phyloP scores from a whole-genome alignment of 2,888 invertebrate genomes.

The Cheilosia soror region DNA sequence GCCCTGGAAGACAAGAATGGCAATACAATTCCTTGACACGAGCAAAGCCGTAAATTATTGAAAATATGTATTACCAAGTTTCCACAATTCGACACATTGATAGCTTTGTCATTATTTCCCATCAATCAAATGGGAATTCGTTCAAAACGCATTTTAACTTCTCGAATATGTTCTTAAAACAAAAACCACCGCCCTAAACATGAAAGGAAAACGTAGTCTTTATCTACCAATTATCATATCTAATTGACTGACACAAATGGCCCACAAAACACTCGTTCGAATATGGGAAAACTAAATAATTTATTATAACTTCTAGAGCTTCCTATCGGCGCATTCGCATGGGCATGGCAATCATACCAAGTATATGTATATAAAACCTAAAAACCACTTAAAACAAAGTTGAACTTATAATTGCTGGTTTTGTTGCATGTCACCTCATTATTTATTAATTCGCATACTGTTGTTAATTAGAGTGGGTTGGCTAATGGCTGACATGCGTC shows the following conservation, averaged over 20 bases:
- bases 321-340: background rate
- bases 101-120: too few species aligned
- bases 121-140: too few species aligned
- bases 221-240: slow-evolving; percentile 41
- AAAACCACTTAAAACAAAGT: slow-evolving; percentile 38
- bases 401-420: slow-evolving; percentile 60
- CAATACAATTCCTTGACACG: too few species aligned
- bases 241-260: slow-evolving; percentile 59
- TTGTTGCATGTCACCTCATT: slow-evolving; percentile 66
- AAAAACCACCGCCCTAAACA: background rate
- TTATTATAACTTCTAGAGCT: slow-evolving; percentile 11
- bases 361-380: slow-evolving; percentile 2
- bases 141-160: too few species aligned
- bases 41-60: too few species aligned
- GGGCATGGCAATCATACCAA: background rate
- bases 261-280: slow-evolving; percentile 24
- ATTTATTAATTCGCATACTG: slow-evolving; percentile 61
- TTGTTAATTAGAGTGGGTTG: slow-evolving; percentile 33
- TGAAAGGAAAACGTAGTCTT: slow-evolving; percentile 7
- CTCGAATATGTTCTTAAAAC: too few species aligned
- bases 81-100: too few species aligned
- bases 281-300: slow-evolving; percentile 39
- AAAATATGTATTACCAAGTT: too few species aligned
- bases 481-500: background rate
- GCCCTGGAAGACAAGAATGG: too few species aligned